Base-by-base conservation (phyloP, 2,113 vertebrate species). In the Gavialis gangeticus region DNA sequence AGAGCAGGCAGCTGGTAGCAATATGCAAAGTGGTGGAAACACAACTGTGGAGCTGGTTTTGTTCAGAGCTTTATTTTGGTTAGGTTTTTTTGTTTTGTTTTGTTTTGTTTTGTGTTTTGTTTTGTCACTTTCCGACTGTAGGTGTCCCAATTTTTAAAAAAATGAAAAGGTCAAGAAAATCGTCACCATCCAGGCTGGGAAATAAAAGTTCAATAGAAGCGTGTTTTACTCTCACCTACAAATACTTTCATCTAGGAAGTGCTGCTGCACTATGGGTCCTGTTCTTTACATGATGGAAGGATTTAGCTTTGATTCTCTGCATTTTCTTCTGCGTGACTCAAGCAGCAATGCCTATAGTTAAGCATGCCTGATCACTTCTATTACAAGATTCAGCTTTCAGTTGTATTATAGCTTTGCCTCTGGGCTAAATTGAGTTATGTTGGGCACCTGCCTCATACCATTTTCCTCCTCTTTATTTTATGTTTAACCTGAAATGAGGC, bases 111-210 rank as follows among this genome's bases (percentile, higher is more conserved):
- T 30, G 4, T 56, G 37, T 54, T 46, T 10, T 24, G 16, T 0
- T 57, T 84, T 59, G 7, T 46, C 9, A 46, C 81, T 88, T 55
- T 76, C 84, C 81, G 80, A 15, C 37, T 2, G 10, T 88, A 57
- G 64, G 75, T 1, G 19, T 79, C n/a, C 81, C 78, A 58, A 82
- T 90, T 71, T 75, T n/a, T 88, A 78, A 82, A 90, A 57, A 66
- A 58, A 89, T 5, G 6, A 58, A 85, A 85, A 89, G 77, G 77
- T 60, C 77, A 37, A 37, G 57, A 46, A 64, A 3, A 6, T 30
- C 0, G 0, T 5, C 22, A 13, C 55, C 76, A 8, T 55, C 64
- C 1, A 0, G 75, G 59, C 3, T 10, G 67, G 67, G 18, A 0
- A 1, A 88, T 34, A 19, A 27, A 17, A 73, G 58, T 54, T 46